These are phyloP conservation scores for Microplitis manilae DNA, from an alignment of 2,888 invertebrate genomes.

Conservation along the genomic window DNA sequence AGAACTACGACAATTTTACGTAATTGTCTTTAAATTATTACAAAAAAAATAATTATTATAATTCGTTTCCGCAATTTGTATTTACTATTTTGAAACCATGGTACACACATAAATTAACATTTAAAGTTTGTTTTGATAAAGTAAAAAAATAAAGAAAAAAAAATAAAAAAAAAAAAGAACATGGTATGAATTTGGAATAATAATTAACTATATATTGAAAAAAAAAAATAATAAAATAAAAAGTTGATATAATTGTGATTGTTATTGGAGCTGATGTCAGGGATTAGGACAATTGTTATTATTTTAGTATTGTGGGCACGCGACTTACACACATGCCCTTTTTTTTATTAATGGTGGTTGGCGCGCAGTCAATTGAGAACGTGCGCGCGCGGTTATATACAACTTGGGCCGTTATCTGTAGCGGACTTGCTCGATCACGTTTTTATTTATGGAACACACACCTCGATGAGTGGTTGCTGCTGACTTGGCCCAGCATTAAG, in stretches of 20 bases:
- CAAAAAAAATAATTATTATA: background rate
- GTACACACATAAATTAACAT: background rate
- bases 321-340: constrained; percentile 18
- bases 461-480: constrained; percentile 46
- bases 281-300: background rate
- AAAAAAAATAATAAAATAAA: too few species aligned
- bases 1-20: background rate
- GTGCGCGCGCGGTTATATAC: constrained; percentile 32
- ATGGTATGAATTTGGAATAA: too few species aligned
- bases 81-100: background rate
- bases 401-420: constrained; percentile 48
- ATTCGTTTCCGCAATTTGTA: background rate
- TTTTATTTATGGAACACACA: constrained; percentile 55
- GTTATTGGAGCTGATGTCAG: too few species aligned
- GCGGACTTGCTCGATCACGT: constrained; percentile 32
- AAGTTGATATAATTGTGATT: too few species aligned
- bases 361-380: constrained; percentile 26
- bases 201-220: too few species aligned
- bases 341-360: constrained; percentile 7
- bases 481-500: constrained; percentile 57
- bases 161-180: too few species aligned
- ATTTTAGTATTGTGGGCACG: constrained; percentile 8
- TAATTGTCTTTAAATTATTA: background rate
- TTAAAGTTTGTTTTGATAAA: background rate
- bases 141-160: too few species aligned